Evolutionary conservation across 2,888 invertebrate species (phyloP).

Genomic region (Apodemia duryi): DNA sequence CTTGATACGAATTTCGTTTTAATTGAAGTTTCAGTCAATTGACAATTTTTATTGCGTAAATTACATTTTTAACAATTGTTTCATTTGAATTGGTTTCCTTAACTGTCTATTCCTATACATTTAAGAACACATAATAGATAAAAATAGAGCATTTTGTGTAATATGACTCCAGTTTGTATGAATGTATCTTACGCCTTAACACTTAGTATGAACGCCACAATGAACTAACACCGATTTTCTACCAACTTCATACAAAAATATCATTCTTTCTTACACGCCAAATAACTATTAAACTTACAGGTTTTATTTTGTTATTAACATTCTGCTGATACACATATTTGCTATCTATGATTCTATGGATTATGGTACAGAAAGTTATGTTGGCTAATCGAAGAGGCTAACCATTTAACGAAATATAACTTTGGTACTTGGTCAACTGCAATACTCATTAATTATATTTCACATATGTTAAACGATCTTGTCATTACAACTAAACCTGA

Average conservation of each 20-base stretch:
- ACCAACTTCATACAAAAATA: constrained; percentile 74
- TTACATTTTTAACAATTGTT: too few species aligned
- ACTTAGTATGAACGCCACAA: constrained; percentile 17
- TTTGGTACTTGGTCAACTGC: constrained; percentile 38
- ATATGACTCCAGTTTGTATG: constrained; percentile 5
- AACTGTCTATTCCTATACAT: too few species aligned
- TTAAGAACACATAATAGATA: not conserved
- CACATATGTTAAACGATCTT: constrained; percentile 1
- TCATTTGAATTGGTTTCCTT: too few species aligned
- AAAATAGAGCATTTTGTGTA: not conserved
- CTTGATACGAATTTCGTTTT: too few species aligned
- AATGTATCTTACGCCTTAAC: constrained; percentile 16
- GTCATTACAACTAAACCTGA: constrained; percentile 7
- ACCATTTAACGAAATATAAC: constrained; percentile 38
- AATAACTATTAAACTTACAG: constrained; percentile 28
- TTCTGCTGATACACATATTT: constrained; percentile 18
- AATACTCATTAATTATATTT: constrained; percentile 9
- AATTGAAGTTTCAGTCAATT: too few species aligned
- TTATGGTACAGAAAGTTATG: constrained; percentile 21
- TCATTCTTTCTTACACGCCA: constrained; percentile 64
- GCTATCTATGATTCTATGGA: constrained; percentile 20
- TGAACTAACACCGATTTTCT: constrained; percentile 16
- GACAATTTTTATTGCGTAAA: too few species aligned
- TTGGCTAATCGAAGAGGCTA: constrained; percentile 22
- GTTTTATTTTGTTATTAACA: constrained; percentile 14